Evolutionary conservation across 35 echinoderm and acorn worm species (phyloP).

Genomic region (Apostichopus japonicus): DNA sequence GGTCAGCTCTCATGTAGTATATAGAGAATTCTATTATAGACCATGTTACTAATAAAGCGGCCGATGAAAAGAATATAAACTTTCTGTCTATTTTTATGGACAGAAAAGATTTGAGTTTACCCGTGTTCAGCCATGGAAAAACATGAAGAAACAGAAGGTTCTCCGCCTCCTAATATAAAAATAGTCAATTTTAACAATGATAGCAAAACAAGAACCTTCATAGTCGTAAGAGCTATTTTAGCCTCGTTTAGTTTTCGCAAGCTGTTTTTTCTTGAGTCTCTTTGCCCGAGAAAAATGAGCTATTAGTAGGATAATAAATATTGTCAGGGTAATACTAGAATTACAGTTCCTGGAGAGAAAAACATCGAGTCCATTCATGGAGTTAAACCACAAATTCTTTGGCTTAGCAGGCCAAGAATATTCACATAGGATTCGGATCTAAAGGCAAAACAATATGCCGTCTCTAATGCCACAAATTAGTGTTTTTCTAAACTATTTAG

Average conservation of each 20-base stretch:
- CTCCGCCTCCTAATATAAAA: background rate
- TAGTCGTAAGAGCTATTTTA: background rate
- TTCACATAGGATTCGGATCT: slow-evolving; percentile 58
- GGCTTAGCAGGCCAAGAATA: slow-evolving; percentile 73
- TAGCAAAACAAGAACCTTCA: background rate
- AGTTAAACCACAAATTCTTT: slow-evolving; percentile 68
- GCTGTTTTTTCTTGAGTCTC: background rate
- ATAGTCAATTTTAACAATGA: background rate
- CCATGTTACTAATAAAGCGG: slow-evolving; percentile 61
- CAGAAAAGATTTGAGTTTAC: background rate
- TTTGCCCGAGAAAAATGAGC: slow-evolving; percentile 11
- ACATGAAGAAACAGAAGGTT: background rate
- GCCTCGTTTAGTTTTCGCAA: background rate
- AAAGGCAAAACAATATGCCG: slow-evolving; percentile 47
- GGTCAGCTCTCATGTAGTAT: slow-evolving; percentile 79
- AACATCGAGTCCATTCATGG: slow-evolving; percentile 69
- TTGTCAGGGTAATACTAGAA: background rate
- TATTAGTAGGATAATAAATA: slow-evolving; percentile 50
- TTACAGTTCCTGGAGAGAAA: slow-evolving; percentile 14
- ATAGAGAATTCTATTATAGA: slow-evolving; percentile 81
- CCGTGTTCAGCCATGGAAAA: slow-evolving; percentile 3
- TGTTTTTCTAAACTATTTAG: slow-evolving; percentile 71
- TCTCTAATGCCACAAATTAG: slow-evolving; percentile 73
- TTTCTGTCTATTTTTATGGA: slow-evolving; percentile 38
- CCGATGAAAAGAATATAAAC: slow-evolving; percentile 44